Percentiles rank a stretch among this genome's conserved stretches.
Conservation (phyloP, 2,888 invertebrate genomes). For the Trachelus troglodyta region DNA sequence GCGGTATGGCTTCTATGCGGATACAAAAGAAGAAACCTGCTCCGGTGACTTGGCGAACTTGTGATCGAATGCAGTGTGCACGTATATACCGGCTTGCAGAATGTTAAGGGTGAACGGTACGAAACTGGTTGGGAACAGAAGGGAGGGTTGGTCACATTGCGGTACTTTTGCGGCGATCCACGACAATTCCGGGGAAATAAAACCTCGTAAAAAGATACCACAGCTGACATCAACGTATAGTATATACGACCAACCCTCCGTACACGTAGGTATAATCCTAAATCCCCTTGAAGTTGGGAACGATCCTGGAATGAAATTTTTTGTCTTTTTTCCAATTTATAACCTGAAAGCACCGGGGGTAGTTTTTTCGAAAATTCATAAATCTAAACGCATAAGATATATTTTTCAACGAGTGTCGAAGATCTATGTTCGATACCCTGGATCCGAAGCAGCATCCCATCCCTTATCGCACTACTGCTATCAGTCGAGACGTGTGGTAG, state of each 20-base stretch:
- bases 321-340: neutral
- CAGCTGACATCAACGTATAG: neutral
- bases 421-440: neutral
- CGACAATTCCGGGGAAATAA: constrained; percentile 29
- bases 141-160: constrained; percentile 12
- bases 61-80: neutral
- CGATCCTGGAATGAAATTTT: neutral
- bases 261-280: neutral
- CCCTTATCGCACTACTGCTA: neutral
- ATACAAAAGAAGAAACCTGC: neutral
- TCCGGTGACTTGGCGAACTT: neutral
- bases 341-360: neutral
- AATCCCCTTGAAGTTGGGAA: neutral
- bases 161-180: constrained; percentile 27
- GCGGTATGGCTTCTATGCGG: neutral
- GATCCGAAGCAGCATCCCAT: neutral
- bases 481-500: neutral
- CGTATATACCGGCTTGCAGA: neutral
- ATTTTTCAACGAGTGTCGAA: neutral
- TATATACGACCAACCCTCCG: neutral
- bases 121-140: neutral
- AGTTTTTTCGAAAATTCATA: neutral
- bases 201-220: constrained; percentile 25
- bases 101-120: neutral
- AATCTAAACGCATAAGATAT: neutral